Conservation (phyloP, 2,113 vertebrate genomes). For the Hiodon alosoides region DNA sequence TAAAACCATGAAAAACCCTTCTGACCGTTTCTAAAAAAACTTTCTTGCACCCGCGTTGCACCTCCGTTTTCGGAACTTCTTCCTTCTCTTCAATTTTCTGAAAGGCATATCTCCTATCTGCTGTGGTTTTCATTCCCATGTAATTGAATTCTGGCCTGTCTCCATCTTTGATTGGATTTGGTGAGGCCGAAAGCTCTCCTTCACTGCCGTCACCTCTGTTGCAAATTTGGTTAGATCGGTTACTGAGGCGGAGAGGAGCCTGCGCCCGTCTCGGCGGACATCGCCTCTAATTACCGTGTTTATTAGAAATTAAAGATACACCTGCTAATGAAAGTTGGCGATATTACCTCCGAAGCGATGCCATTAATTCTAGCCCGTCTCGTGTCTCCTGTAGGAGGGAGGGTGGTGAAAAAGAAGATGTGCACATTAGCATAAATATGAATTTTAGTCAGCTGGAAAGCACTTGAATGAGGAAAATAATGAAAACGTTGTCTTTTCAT, state of each 20-base stretch:
- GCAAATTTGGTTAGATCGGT: conserved; percentile 66
- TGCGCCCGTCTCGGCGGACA: conserved; percentile 60
- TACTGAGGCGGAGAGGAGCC: conserved; percentile 59
- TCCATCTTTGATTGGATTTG: conserved; percentile 62
- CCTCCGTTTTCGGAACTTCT: neutral
- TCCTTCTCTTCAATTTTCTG: conserved; percentile 21
- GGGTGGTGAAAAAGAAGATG: conserved; percentile 36
- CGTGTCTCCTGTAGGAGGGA: conserved; percentile 55
- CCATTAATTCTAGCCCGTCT: conserved; percentile 67
- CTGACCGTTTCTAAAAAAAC: neutral
- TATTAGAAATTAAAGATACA: conserved; percentile 77
- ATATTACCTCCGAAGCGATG: conserved; percentile 64
- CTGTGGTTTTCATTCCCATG: conserved; percentile 66
- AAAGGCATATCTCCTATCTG: conserved; percentile 46
- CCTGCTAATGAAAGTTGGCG: conserved; percentile 69
- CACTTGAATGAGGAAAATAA: conserved; percentile 62
- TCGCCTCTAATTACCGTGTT: conserved; percentile 70
- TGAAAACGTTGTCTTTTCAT: conserved; percentile 61
- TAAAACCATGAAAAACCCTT: neutral
- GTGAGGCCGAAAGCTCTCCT: conserved; percentile 63
- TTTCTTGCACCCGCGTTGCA: neutral
- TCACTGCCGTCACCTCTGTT: conserved; percentile 55
- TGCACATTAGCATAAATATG: conserved; percentile 67
- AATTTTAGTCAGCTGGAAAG: conserved; percentile 67
- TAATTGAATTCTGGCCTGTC: conserved; percentile 64